Base-by-base conservation (phyloP, 2,797 vertebrate genomes). In the Scolopax rusticola region DNA sequence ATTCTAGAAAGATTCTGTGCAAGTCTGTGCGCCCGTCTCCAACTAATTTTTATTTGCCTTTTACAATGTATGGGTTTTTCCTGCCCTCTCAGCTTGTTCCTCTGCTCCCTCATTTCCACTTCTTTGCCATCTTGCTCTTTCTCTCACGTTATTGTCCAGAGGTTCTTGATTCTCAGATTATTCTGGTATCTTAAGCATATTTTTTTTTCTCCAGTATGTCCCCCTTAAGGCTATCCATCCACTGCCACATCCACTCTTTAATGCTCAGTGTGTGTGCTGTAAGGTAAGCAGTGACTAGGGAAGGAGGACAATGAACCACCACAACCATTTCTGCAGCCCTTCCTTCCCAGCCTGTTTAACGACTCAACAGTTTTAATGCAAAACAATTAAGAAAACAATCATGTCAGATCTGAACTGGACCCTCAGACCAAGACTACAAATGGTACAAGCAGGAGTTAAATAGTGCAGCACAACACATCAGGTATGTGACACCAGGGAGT, bases 71-170 rank as follows among this genome's bases (percentile, higher is more conserved):
- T 61, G 8, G 9, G 30, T 68, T 82, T 15, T 63, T 57, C 45
- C 41, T 89, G 27, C 41, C 54, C 65, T 89, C 67, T 51, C 78
- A 79, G 48, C n/a, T 85, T 65, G 24, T 65, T 83, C 80, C 79
- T 74, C 76, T 60, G 43, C 57, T 87, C 51, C 18, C 13, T n/a
- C 25, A 59, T 50, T 77, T 74, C 24, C 11, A 25, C 28, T 48
- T 67, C 28, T 43, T 43, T 25, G 33, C 45, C 28, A 71, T 21
- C 48, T 84, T 51, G 9, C 53, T 40, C 54, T 25, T 32, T 54
- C 33, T 41, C 76, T 51, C 45, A 8, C 14, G 38, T 51, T 80
- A 51, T 73, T 32, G 50, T 19, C n/a, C 38, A 71, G 50, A 63
- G 21, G 24, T 20, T 75, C n/a, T 36, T 1, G 3, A 53, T 38